Base-by-base conservation (phyloP, 1,140 invertebrate genomes). In the Chironomus striatipennis region DNA sequence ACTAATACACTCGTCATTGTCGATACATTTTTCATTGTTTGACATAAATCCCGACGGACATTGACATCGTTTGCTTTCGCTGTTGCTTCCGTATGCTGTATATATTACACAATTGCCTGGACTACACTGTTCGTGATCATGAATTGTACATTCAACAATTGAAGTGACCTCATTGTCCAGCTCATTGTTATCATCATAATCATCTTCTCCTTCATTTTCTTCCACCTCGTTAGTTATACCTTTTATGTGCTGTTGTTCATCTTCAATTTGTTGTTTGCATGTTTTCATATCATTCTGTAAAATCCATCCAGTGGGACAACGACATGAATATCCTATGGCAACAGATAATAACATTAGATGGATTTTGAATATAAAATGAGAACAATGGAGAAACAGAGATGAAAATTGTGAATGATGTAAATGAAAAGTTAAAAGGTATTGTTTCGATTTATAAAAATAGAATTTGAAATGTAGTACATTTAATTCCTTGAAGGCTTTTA, bases 1-100 rank as follows among this genome's bases (percentile, higher is more conserved):
- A 1, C 89, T 87, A 76, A 90, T 88, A 77, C 91, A 93, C 81
- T 93, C 91, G 77, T 93, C 89, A 42, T 92, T 88, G 81, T 93
- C 91, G 67, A 76, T 73, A 75, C 82, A 83, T 1, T n/a, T 75
- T 0, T 8, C 47, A 8, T 78, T 77, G 75, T 83, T 83, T 18
- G 82, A 74, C 2, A 76, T 75, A 76, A 83, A 86, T 4, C 85
- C 85, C 0, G 73, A 72, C 6, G 85, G 83, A 76, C 86, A 87
- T 42, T 80, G 78, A 75, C 86, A 87, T 42, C 79, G 77, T 74
- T 84, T 85, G 4, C 80, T 82, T 8, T 78, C 82, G 83, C 86
- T 76, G 72, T 86, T 82, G 24, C 24, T 34, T 34, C 20, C 86
- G 88, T 78, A 88, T 91, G 15, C 86, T 80, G 77, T 90, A 91